phyloP scores from a whole-genome alignment of 2,797 vertebrate genomes.

The Acrossocheilus wenchowensis region DNA sequence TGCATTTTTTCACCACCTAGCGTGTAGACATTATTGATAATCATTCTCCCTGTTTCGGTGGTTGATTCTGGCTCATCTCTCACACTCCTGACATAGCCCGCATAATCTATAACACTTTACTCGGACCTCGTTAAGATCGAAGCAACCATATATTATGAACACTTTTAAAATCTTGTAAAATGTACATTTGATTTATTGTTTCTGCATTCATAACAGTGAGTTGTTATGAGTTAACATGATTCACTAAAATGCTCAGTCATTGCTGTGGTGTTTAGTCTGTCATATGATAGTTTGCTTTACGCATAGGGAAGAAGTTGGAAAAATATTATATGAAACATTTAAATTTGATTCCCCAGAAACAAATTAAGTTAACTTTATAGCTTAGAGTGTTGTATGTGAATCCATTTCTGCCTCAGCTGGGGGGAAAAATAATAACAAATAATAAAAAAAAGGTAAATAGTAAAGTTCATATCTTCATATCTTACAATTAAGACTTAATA shows the following conservation, averaged over 20 bases:
- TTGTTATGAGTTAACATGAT: neutral
- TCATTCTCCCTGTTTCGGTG: neutral
- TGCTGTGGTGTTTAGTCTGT: neutral
- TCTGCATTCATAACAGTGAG: neutral
- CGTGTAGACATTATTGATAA: neutral
- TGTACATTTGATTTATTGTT: neutral
- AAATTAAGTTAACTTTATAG: neutral
- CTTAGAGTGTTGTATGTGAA: neutral
- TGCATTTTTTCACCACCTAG: slow-evolving; percentile 6
- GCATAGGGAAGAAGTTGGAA: neutral
- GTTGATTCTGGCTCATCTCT: neutral
- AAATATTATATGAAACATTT: neutral
- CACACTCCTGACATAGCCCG: neutral
- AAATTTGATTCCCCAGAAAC: neutral
- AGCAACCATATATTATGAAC: neutral
- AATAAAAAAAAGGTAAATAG: neutral
- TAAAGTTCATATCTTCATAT: neutral
- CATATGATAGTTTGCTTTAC: neutral
- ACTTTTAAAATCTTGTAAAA: neutral
- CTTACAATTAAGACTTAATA: neutral
- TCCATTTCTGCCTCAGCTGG: neutral
- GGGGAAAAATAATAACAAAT: neutral
- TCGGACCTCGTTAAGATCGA: neutral
- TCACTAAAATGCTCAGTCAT: neutral
- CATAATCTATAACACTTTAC: neutral